Percentiles rank a stretch among this genome's conserved stretches.
Evolutionary conservation across 1,140 invertebrate genomes (phyloP).

Genomic region (Drosophila busckii): DNA sequence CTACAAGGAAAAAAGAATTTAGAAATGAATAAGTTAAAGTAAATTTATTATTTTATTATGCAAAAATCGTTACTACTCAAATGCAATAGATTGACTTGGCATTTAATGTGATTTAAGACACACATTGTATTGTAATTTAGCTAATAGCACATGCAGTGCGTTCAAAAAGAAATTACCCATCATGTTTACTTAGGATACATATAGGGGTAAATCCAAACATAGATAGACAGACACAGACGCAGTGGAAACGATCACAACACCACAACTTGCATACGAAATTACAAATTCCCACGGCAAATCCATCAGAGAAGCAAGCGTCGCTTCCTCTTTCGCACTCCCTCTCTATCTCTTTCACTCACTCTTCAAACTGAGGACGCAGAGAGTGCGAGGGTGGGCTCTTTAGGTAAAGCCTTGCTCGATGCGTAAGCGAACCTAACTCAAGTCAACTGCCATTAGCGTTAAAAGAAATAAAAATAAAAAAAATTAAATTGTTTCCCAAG

Average conservation of each 20-base stretch:
- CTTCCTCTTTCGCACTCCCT: too few species aligned
- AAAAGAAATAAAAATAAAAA: constrained; percentile 21
- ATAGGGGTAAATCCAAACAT: constrained; percentile 24
- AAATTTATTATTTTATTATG: not conserved
- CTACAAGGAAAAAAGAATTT: constrained; percentile 35
- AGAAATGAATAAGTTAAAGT: not conserved
- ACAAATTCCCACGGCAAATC: constrained; percentile 70
- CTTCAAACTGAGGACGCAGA: too few species aligned
- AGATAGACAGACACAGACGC: constrained; percentile 18
- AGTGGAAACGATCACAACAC: constrained; percentile 16
- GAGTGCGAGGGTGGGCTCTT: not conserved
- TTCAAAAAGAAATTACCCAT: constrained; percentile 74
- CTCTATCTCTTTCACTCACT: not conserved
- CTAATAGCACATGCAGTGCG: constrained; percentile 66
- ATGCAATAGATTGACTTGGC: constrained; percentile 17
- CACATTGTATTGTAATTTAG: constrained; percentile 55
- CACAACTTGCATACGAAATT: constrained; percentile 71
- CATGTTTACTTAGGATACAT: constrained; percentile 70
- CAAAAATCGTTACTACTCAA: constrained; percentile 5
- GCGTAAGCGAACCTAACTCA: constrained; percentile 48
- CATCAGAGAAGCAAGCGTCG: constrained; percentile 38
- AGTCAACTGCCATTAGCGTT: constrained; percentile 57
- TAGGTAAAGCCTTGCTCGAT: constrained; percentile 5
- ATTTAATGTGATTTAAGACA: constrained; percentile 61
- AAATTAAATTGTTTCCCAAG: constrained; percentile 37